A percentile compares a stretch with the other conserved stretches of the same genome.
These are phyloP conservation scores for Epinephelus awoara DNA, from an alignment of 2,797 vertebrate species.

Conservation along the genomic window DNA sequence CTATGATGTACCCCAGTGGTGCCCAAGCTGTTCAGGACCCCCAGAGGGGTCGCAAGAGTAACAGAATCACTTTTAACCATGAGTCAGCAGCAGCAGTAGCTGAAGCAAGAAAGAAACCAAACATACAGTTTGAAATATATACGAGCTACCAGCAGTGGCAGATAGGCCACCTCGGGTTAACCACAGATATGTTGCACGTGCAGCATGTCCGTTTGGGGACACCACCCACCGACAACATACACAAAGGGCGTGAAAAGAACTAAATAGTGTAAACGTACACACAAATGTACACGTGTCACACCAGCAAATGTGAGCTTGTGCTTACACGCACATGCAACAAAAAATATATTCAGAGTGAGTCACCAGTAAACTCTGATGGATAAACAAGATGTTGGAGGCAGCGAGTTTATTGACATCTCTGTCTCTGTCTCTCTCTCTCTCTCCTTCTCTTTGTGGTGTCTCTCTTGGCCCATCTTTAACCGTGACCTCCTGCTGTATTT, in stretches of 20 bases:
- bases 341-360: slow-evolving; percentile 61
- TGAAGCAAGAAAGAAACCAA: slow-evolving; percentile 60
- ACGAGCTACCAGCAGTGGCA: slow-evolving; percentile 49
- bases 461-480: slow-evolving; percentile 66
- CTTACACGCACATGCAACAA: slow-evolving; percentile 30
- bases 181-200: slow-evolving; percentile 68
- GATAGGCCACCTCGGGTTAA: slow-evolving; percentile 64
- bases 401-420: slow-evolving; percentile 79
- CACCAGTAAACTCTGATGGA: slow-evolving; percentile 67
- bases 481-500: slow-evolving; percentile 72
- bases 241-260: slow-evolving; percentile 51
- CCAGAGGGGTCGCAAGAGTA: neutral
- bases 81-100: slow-evolving; percentile 71
- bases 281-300: slow-evolving; percentile 28
- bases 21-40: neutral
- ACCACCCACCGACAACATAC: slow-evolving; percentile 51
- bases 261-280: slow-evolving; percentile 41
- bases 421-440: slow-evolving; percentile 36
- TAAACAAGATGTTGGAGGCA: slow-evolving; percentile 79
- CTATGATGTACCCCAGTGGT: neutral
- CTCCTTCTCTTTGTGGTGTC: slow-evolving; percentile 50
- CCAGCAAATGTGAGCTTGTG: slow-evolving; percentile 35
- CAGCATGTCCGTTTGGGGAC: slow-evolving; percentile 54
- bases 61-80: slow-evolving; percentile 58
- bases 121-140: slow-evolving; percentile 66